Conservation (phyloP, 2,888 invertebrate genomes). For the Yponomeuta plumbellus region DNA sequence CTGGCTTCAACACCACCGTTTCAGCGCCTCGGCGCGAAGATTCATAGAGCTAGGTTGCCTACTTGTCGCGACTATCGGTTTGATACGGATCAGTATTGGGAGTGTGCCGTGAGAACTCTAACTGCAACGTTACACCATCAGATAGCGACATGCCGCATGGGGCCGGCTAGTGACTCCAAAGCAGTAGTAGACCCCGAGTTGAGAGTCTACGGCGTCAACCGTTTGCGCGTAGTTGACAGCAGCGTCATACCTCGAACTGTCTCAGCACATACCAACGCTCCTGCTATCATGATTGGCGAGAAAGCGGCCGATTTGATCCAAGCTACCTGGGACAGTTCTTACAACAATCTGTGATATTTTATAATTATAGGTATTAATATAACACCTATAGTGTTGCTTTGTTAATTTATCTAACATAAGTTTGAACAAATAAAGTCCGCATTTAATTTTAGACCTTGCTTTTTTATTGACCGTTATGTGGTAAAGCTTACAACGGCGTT, state of each 20-base stretch:
- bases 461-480: no score
- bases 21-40: slow-evolving; percentile 62
- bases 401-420: no score
- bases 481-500: no score
- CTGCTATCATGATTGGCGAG: slow-evolving; percentile 76
- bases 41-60: slow-evolving; percentile 76
- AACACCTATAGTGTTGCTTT: not conserved
- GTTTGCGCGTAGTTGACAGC: slow-evolving; percentile 71
- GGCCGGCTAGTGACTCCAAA: slow-evolving; percentile 71
- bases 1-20: slow-evolving; percentile 68
- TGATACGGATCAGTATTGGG: slow-evolving; percentile 79
- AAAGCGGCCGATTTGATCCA: slow-evolving; percentile 76
- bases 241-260: slow-evolving; percentile 74
- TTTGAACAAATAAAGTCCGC: no score
- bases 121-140: slow-evolving; percentile 81
- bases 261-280: slow-evolving; percentile 73
- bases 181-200: slow-evolving; percentile 80
- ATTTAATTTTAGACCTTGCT: no score
- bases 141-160: slow-evolving; percentile 81
- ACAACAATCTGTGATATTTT: slow-evolving; percentile 3
- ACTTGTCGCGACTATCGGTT: slow-evolving; percentile 73
- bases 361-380: not conserved
- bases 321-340: slow-evolving; percentile 48
- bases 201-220: slow-evolving; percentile 63
- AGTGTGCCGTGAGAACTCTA: slow-evolving; percentile 78